Base-by-base conservation (phyloP, 2,113 vertebrate genomes). In the Coptodon bakossiorum region DNA sequence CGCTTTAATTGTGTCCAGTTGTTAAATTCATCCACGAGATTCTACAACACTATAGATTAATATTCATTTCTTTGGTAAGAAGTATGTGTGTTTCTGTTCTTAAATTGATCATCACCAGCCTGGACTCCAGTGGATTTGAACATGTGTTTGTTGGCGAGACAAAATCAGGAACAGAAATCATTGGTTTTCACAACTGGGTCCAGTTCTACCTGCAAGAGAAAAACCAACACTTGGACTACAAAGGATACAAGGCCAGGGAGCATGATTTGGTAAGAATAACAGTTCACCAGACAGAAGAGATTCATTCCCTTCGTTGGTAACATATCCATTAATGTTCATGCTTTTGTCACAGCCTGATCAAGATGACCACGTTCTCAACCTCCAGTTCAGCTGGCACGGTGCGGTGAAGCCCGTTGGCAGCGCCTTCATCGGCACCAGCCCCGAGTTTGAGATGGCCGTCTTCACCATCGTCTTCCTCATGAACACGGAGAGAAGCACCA, bases 131-230 rank as follows among this genome's bases (percentile, higher is more conserved):
- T 53, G 50, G 50, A 53, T 53, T 53, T 53, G 50, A 53, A 53
- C 50, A 53, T 53, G 50, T 53, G 19, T 98, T 97, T 96, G 97
- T 98, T 13, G 97, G 97, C 45, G 97, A 98, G 93, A 97, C 96
- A 2, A 97, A 93, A 63, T 90, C 82, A 71, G 96, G 95, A 4
- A 93, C 92, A 76, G 96, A 97, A 89, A 96, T 98, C 36, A 89
- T 97, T 81, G 97, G 97, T 22, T 96, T 98, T 82, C 98, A 98
- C 90, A 98, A 98, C 95, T 98, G 97, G 97, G 93, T 98, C 80
- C 97, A 98, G 90, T 98, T 98, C 94, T 98, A 98, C 93, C 94
- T 97, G 87, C 97, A 98, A 92, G 97, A 98, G 85, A 98, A 98
- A 80, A 90, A 1, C 78, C 89, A 59, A 0, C 89, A 96, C 29